Conservation (phyloP, 2,113 vertebrate species). For the Gallinago undulata region DNA sequence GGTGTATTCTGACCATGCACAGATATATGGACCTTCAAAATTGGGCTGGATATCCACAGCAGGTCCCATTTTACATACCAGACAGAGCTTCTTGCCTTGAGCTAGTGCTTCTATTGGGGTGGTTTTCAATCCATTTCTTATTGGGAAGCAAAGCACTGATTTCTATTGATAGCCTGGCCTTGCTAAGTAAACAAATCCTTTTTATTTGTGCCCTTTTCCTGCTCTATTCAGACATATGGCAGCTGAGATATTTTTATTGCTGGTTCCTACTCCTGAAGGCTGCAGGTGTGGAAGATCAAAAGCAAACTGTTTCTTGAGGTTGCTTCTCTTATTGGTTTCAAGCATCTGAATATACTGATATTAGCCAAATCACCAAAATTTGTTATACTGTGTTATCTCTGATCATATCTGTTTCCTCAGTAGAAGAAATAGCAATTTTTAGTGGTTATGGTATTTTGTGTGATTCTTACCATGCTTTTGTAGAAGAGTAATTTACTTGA, state of each 20-base stretch:
- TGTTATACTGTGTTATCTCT: neutral
- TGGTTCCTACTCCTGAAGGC: neutral
- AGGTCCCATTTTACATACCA: neutral
- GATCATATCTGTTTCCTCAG: neutral
- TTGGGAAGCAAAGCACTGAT: neutral
- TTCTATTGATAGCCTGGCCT: neutral
- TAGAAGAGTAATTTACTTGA: neutral
- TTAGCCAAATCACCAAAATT: neutral
- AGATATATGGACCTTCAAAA: neutral
- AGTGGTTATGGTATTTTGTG: neutral
- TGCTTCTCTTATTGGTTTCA: neutral
- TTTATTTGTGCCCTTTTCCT: neutral
- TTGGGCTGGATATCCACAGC: neutral
- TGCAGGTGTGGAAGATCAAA: neutral
- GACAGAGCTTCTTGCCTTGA: neutral
- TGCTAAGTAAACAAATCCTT: neutral
- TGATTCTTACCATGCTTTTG: neutral
- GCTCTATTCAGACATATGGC: neutral
- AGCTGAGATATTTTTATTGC: neutral
- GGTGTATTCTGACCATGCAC: rapidly evolving
- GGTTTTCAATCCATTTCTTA: neutral
- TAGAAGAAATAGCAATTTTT: neutral
- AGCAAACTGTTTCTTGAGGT: neutral
- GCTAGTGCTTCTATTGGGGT: neutral
- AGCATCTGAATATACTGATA: neutral